phyloP scores from a whole-genome alignment of 2,113 vertebrate genomes.

The Cryptomyrus ogoouensis region DNA sequence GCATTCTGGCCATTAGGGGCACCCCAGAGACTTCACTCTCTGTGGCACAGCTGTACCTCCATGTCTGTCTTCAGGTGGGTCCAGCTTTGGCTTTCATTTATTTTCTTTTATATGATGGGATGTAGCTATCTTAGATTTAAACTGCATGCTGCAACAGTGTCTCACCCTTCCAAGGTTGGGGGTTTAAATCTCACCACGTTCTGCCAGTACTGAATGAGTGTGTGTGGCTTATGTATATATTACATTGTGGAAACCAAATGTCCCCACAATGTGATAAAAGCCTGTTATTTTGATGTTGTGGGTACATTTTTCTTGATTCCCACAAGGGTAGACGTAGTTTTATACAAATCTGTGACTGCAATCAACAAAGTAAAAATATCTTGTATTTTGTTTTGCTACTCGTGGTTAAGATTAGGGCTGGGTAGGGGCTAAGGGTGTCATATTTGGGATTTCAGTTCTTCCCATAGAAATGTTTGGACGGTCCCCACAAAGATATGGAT shows the following conservation, averaged over 20 bases:
- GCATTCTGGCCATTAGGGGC: neutral
- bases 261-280: neutral
- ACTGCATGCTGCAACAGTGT: neutral
- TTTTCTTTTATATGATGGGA: neutral
- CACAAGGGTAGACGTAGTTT: neutral
- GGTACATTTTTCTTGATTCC: neutral
- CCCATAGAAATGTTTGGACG: neutral
- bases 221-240: neutral
- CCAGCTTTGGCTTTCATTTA: neutral
- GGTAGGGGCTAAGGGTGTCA: neutral
- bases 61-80: neutral
- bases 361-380: neutral
- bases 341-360: neutral
- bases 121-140: neutral
- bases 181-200: neutral
- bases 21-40: neutral
- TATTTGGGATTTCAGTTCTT: neutral
- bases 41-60: neutral
- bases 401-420: neutral
- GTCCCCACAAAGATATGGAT: neutral
- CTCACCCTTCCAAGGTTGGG: neutral
- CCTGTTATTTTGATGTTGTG: neutral
- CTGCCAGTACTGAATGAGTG: neutral
- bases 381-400: neutral
- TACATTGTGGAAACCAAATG: neutral